Conservation (phyloP, 2,888 invertebrate genomes). For the Drosophila cracens region DNA sequence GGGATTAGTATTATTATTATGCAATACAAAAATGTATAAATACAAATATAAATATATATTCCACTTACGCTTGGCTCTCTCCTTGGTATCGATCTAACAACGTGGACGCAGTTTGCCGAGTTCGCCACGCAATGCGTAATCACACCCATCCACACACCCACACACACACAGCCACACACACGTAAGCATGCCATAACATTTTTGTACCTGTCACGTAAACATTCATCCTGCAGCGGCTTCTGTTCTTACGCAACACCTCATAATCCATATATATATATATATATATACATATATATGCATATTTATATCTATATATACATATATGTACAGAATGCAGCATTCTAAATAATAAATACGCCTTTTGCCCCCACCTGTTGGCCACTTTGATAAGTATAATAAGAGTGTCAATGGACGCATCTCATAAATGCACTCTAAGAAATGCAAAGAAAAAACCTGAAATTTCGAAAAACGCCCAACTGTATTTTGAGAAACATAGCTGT, state of each 20-base stretch:
- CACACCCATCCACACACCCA: constrained; percentile 3
- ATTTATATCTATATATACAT: neutral
- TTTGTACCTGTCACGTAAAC: constrained; percentile 19
- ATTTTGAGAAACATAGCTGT: too few species aligned
- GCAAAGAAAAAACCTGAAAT: neutral
- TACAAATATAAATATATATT: neutral
- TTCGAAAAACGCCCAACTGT: neutral
- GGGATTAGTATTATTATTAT: neutral
- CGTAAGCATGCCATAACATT: neutral
- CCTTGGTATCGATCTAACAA: constrained; percentile 51
- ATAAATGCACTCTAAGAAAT: constrained; percentile 5
- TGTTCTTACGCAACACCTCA: constrained; percentile 19
- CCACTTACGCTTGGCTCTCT: neutral
- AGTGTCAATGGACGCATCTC: neutral
- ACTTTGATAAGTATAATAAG: neutral
- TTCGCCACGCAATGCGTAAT: constrained; percentile 30
- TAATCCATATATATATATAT: constrained; percentile 17
- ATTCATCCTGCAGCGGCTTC: neutral
- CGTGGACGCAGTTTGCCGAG: neutral
- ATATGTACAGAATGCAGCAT: neutral
- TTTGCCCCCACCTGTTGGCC: neutral
- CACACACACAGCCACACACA: neutral
- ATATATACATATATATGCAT: neutral
- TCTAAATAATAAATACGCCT: neutral
- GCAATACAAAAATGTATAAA: constrained; percentile 1